phyloP scores from a whole-genome alignment of 2,113 vertebrate genomes.

The Bujurquina vittata region DNA sequence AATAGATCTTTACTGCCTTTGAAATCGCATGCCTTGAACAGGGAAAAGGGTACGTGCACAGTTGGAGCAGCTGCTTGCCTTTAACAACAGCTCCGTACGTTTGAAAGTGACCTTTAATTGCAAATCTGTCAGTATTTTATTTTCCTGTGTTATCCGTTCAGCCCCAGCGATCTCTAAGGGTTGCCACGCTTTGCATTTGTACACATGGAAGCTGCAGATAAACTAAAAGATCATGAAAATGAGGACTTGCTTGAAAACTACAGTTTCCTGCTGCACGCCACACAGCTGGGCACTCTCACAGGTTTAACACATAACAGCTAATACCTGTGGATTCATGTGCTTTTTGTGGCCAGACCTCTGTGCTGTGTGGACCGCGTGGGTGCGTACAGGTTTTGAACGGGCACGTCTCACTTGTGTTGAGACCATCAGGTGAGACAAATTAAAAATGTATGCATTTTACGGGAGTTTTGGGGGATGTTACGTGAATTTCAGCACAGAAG shows the following conservation, averaged over 20 bases:
- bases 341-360: not conserved
- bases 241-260: no score
- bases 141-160: not conserved
- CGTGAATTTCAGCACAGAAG: not conserved
- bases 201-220: not conserved
- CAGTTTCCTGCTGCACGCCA: no score
- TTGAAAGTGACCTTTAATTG: not conserved
- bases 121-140: not conserved
- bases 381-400: rapidly evolving
- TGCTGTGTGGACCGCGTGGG: not conserved
- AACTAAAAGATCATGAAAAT: not conserved
- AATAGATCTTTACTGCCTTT: not conserved
- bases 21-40: not conserved
- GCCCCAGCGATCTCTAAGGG: not conserved
- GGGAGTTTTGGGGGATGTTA: not conserved
- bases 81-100: not conserved
- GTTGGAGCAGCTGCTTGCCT: not conserved
- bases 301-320: not conserved
- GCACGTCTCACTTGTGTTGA: not conserved
- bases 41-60: not conserved
- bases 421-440: rapidly evolving
- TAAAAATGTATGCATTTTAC: not conserved
- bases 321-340: rapidly evolving
- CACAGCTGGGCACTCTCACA: not conserved
- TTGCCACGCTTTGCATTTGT: not conserved